Evolutionary conservation across 2,113 vertebrate species (phyloP), one percentile per base, ranked within the genome.

Genomic region (Tylochromis polylepis): DNA sequence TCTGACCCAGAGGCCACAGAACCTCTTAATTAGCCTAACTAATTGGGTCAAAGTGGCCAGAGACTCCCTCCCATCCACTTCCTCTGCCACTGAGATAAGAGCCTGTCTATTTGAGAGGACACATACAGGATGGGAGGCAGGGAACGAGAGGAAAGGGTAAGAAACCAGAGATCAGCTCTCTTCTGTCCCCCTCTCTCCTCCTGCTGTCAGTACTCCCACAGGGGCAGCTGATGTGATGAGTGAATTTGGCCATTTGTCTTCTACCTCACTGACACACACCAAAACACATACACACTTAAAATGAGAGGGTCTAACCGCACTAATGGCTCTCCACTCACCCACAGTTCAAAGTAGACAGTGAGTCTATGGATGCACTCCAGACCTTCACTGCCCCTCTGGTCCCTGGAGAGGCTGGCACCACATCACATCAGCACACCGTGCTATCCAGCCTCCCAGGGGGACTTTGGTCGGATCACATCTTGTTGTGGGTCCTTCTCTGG

Each of bases 221-320:
- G 94, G 93, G 86, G 29, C 79, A 46, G 89, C 92, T 93, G 92
- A 95, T 94, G 94, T 91, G 94, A 92, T 96, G 95, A 96, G 94
- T 95, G 95, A 95, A 95, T 96, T 95, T 92, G 59, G 85, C 95
- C 95, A 95, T 96, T 96, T 97, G 95, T 95, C 95, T 92, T 88
- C 70, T 27, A 89, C 55, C 86, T 87, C 34, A 82, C 81, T 79
- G 91, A 91, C 84, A 87, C 72, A 60, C 86, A 90, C 81, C 80
- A 36, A 86, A 65, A 81, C 56, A 87, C 81, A 84, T 51, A 77
- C 87, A 87, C 79, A 84, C 78, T 38, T 75, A 67, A 55, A 83
- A 55, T 36, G 10, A 84, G 80, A 90, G 85, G 62, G 67, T 82
- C 56, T 85, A 82, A 82, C 86, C 78, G 8, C 81, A 83, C 93